Base-by-base conservation (phyloP, 2,797 vertebrate species). In the Betta splendens region DNA sequence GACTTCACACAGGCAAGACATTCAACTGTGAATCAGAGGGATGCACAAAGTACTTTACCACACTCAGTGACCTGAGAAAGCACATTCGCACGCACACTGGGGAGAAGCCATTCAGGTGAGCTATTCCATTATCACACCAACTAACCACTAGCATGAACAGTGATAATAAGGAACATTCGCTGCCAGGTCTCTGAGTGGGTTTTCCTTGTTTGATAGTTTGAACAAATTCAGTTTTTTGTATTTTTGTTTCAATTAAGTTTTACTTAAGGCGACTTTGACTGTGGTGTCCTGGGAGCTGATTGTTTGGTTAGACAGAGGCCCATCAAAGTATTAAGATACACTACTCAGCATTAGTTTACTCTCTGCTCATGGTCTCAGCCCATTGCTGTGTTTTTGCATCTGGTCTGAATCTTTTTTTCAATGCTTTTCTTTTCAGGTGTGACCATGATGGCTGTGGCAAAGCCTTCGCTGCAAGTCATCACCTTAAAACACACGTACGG, bases 21-120 rank as follows among this genome's bases (percentile, higher is more conserved):
- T 99, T 99, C 92, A 99, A 99, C 94, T 99, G 98, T 93, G 97
- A 99, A 90, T 97, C 97, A 2, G 95, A 99, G 86, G 98, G 98
- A 89, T 99, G 98, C 93, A 98, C 95, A 84, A 99, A 99, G 88
- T 99, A 98, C 93, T 99, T 99, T 86, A 99, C 98, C 59, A 99
- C 98, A 10, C 98, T 98, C 89, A 99, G 98, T 13, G 98, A 99
- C 89, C 91, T 99, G 92, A 95, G 98, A 92, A 99, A 99, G 91
- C 98, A 99, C 93, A 96, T 99, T 81, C 94, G 98, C 64, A 99
- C 98, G 23, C 98, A 99, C 87, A 99, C 97, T 50, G 96, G 98
- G 87, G 98, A 99, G 90, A 99, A 98, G 90, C 98, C 98, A 70
- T 99, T 99, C 87, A 91, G 98, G 97, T 99, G 75, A 89, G 93